phyloP scores from a whole-genome alignment of 92 coral and sea anemone genomes.

The Metridium senile region DNA sequence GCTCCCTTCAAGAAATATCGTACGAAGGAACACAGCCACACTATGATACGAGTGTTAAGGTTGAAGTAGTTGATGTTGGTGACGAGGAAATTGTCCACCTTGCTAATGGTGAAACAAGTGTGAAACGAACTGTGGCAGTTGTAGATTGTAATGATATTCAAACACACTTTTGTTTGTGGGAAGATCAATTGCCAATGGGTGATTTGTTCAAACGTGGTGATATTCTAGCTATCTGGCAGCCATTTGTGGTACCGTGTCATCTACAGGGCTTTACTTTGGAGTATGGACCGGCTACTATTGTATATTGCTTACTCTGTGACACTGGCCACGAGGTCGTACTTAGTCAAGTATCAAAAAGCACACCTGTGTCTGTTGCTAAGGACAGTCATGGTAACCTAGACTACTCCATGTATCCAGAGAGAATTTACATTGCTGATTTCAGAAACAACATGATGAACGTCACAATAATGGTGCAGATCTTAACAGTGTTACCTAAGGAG shows the following conservation, averaged over 20 bases:
- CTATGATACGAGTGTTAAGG: slow-evolving; percentile 72
- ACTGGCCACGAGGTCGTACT: slow-evolving; percentile 67
- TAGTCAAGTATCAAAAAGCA: slow-evolving; percentile 69
- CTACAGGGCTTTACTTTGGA: slow-evolving; percentile 75
- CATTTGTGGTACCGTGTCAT: slow-evolving; percentile 76
- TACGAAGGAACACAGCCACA: slow-evolving; percentile 55
- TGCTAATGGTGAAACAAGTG: slow-evolving; percentile 83
- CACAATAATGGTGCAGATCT: slow-evolving; percentile 68
- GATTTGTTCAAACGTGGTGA: slow-evolving; percentile 87
- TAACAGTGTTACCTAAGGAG: slow-evolving; percentile 44
- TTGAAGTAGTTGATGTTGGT: slow-evolving; percentile 74
- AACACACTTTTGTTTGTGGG: slow-evolving; percentile 79
- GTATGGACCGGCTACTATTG: slow-evolving; percentile 89
- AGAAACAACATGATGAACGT: slow-evolving; percentile 76
- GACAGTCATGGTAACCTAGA: slow-evolving; percentile 94
- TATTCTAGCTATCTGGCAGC: slow-evolving; percentile 72
- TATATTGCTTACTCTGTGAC: slow-evolving; percentile 66
- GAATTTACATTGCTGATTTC: slow-evolving; percentile 72
- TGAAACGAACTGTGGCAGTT: slow-evolving; percentile 63
- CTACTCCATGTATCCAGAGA: slow-evolving; percentile 87
- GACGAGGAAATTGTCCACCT: slow-evolving; percentile 79
- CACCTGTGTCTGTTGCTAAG: slow-evolving; percentile 75
- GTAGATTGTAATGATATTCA: slow-evolving; percentile 81
- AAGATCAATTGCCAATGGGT: slow-evolving; percentile 82
- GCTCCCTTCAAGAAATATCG: slow-evolving; percentile 43